Percentiles rank a stretch among this genome's conserved stretches.
These are phyloP conservation scores for Philaenus spumarius DNA, from an alignment of 1,140 invertebrate species.

Conservation along the genomic window DNA sequence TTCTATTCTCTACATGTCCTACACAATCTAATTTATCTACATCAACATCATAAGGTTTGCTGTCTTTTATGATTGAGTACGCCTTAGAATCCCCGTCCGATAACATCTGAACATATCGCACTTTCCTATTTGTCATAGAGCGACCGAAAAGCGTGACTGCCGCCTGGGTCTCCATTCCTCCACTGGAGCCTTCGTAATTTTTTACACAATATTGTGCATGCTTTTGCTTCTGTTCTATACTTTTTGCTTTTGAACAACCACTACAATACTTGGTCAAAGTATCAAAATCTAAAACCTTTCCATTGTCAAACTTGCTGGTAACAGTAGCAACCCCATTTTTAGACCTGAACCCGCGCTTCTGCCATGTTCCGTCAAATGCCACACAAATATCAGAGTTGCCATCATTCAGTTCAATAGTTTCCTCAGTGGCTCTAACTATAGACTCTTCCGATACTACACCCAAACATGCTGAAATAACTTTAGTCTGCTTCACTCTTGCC, in stretches of 20 bases:
- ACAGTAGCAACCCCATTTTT: constrained; percentile 15
- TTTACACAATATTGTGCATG: constrained; percentile 19
- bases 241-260: constrained; percentile 6
- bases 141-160: constrained; percentile 24
- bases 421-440: neutral
- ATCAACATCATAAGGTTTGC: constrained; percentile 14
- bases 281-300: constrained; percentile 16
- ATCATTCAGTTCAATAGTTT: constrained; percentile 8
- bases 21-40: constrained; percentile 19
- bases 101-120: constrained; percentile 23
- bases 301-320: constrained; percentile 14
- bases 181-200: constrained; percentile 27
- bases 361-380: constrained; percentile 25
- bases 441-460: neutral
- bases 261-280: constrained; percentile 21
- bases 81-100: constrained; percentile 11
- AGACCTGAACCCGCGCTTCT: constrained; percentile 19
- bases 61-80: constrained; percentile 16
- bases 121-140: constrained; percentile 14
- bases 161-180: constrained; percentile 26
- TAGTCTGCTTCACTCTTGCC: neutral
- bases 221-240: neutral
- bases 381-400: constrained; percentile 7
- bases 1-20: constrained; percentile 19
- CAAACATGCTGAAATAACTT: neutral